A percentile compares a stretch with the other conserved stretches of the same genome.
phyloP scores from a whole-genome alignment of 2,888 invertebrate genomes.

The Parnassius orleans region DNA sequence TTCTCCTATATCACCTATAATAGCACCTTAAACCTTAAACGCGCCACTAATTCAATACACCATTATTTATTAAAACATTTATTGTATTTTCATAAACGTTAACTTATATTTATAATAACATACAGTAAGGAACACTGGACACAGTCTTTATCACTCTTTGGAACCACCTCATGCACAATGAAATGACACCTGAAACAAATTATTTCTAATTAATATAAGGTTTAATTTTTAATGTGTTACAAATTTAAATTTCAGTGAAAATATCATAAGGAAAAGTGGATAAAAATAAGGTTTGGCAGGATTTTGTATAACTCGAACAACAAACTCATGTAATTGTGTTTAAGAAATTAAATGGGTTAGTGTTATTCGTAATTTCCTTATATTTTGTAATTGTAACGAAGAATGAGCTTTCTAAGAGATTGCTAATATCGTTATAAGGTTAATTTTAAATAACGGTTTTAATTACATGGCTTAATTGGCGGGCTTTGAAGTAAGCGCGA shows the following conservation, averaged over 20 bases:
- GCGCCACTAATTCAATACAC: conserved; percentile 65
- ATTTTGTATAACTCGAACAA: conserved; percentile 30
- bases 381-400: conserved; percentile 27
- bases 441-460: conserved; percentile 35
- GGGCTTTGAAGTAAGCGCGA: conserved; percentile 72
- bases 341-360: conserved; percentile 34
- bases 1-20: conserved; percentile 39
- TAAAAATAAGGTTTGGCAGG: conserved; percentile 3
- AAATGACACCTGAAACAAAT: conserved; percentile 74
- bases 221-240: conserved; percentile 1
- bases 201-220: conserved; percentile 26
- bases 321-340: conserved; percentile 10
- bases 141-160: conserved; percentile 79
- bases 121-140: conserved; percentile 76
- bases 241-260: neutral
- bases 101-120: conserved; percentile 60
- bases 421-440: neutral
- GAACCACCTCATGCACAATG: conserved; percentile 64
- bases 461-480: conserved; percentile 70
- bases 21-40: conserved; percentile 44
- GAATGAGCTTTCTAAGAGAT: conserved; percentile 1
- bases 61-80: conserved; percentile 61
- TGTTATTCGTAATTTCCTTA: conserved; percentile 43
- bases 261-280: neutral
- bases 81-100: conserved; percentile 60